Base-by-base conservation (phyloP, 2,888 invertebrate genomes). In the Hypomecis atomaria region DNA sequence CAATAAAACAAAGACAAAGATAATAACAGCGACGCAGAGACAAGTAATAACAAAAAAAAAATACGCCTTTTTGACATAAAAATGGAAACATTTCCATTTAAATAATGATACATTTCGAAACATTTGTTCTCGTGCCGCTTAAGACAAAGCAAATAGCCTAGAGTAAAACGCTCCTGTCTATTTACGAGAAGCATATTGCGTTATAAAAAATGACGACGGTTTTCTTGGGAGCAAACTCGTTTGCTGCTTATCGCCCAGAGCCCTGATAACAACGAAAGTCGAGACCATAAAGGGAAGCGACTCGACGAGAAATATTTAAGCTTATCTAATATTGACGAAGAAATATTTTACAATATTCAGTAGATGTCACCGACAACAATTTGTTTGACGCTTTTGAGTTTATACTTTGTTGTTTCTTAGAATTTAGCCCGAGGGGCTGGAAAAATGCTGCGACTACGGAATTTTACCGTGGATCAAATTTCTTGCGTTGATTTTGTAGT, bases 181-280 rank as follows among this genome's bases (percentile, higher is more conserved):
- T 85, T 85, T 86, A 84, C 82, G 83, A 82, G 73, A 75, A 77
- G 82, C 85, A 84, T 86, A 85, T 87, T 85, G 83, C 84, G 85
- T 82, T 86, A 81, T 87, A 87, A 87, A 87, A 87, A 86, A 85
- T 86, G 83, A 86, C 83, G 80, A 83, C 82, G 82, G 83, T 82
- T 84, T 84, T 77, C 82, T 79, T 77, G 78, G 77, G 78, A 78
- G 83, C 81, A 77, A 72, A 68, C 84, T 85, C 85, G 83, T 86
- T 87, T 84, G 78, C 79, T 74, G 81, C 84, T 86, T 87, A 87
- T 87, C 87, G 78, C 78, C 75, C 72, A 67, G 64, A 71, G 65
- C 73, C 72, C 81, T 84, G 87, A 87, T 87, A 87, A 83, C 78
- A 61, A 43, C 38, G 57, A 55, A 48, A 59, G 78, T 75, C 70